Evolutionary conservation across 2,888 invertebrate species (phyloP).

Genomic region (Pristionchus exspectatus): DNA sequence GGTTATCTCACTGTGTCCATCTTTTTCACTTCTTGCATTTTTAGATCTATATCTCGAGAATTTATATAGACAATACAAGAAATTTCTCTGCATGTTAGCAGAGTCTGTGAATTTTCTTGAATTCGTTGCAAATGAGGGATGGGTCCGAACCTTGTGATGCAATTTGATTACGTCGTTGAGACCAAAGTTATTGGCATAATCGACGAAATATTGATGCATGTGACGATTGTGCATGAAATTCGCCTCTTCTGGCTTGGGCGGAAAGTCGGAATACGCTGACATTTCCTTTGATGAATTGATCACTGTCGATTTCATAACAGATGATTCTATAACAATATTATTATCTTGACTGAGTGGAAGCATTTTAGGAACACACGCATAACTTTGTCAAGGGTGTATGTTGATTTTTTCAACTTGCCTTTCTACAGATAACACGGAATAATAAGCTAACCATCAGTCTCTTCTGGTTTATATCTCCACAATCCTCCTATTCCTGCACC

Average conservation of each 20-base stretch:
- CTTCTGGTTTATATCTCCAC: slow-evolving; percentile 74
- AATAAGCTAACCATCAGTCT: slow-evolving; percentile 59
- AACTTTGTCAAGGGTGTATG: too few species aligned
- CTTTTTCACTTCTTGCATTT: too few species aligned
- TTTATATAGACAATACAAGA: too few species aligned
- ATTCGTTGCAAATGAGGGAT: neutral
- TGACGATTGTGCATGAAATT: slow-evolving; percentile 80
- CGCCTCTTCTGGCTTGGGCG: slow-evolving; percentile 80
- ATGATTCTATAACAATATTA: slow-evolving; percentile 69
- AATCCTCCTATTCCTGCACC: slow-evolving; percentile 78
- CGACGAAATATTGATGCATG: slow-evolving; percentile 64
- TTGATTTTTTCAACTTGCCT: neutral
- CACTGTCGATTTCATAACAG: slow-evolving; percentile 78
- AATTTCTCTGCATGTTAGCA: too few species aligned
- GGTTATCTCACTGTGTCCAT: neutral
- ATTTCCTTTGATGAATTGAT: slow-evolving; percentile 80
- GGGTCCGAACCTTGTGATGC: slow-evolving; percentile 11
- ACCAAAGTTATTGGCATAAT: slow-evolving; percentile 72
- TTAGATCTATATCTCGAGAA: too few species aligned
- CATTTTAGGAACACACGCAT: too few species aligned
- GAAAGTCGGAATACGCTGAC: slow-evolving; percentile 80
- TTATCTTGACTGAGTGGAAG: too few species aligned
- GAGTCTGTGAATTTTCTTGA: too few species aligned
- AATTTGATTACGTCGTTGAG: slow-evolving; percentile 73
- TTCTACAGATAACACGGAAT: too few species aligned